Percentiles rank a stretch among this genome's conserved stretches.
Conservation (phyloP, 2,888 invertebrate species). For the Amiota minor region DNA sequence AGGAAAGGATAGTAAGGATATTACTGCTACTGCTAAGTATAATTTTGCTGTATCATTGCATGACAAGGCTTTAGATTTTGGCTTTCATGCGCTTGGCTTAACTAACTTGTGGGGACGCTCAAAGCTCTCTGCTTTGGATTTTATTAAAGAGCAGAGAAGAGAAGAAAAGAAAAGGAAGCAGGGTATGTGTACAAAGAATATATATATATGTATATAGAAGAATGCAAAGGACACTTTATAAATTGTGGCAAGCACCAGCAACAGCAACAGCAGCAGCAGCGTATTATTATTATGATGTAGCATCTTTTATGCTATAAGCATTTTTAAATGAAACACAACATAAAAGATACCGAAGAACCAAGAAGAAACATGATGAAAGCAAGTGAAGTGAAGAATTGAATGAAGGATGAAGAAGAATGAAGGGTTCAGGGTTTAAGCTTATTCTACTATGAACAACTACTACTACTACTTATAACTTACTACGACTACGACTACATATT, state of each 20-base stretch:
- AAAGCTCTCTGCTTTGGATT: not conserved
- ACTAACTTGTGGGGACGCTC: slow-evolving; percentile 13
- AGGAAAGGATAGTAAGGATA: not conserved
- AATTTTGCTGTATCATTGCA: slow-evolving; percentile 50
- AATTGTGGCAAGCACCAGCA: slow-evolving; percentile 29
- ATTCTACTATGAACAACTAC: not conserved
- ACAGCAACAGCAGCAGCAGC: too few species aligned
- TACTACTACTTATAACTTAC: too few species aligned
- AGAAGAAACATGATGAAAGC: not conserved
- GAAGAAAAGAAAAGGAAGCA: not conserved
- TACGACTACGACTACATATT: not conserved
- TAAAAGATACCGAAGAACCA: not conserved
- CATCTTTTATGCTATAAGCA: slow-evolving; percentile 29
- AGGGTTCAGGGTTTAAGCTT: slow-evolving; percentile 8
- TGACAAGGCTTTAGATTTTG: slow-evolving; percentile 43
- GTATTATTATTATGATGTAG: slow-evolving; percentile 25
- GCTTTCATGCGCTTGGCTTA: slow-evolving; percentile 42
- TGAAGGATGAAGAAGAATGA: not conserved
- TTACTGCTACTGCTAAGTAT: not conserved
- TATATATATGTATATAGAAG: not conserved
- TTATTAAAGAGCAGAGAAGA: not conserved
- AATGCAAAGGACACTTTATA: slow-evolving; percentile 36
- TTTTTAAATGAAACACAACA: slow-evolving; percentile 12
- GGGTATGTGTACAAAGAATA: not conserved
- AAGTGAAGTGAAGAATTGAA: not conserved